Base-by-base conservation (phyloP, 2,797 vertebrate species). In the Lindbergichthys nudifrons region DNA sequence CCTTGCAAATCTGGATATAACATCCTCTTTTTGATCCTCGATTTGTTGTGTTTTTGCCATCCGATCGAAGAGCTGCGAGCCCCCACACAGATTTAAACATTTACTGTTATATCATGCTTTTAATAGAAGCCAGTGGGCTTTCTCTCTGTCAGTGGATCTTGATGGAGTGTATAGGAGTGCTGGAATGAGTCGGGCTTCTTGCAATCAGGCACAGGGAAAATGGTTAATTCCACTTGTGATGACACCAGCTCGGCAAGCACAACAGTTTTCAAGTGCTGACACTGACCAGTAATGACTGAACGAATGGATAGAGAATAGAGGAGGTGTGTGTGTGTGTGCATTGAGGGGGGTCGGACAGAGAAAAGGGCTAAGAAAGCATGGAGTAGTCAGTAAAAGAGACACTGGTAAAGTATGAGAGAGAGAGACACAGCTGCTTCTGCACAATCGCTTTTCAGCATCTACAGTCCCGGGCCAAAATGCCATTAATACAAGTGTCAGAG, bases 401-500 rank as follows among this genome's bases (percentile, higher is more conserved):
- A 88, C 84, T 86, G 59, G 82, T 82, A 89, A 90, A 92, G 91
- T 90, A 89, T 89, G 90, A 61, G 58, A 41, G 23, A 82, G 82
- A 78, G 88, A 92, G 91, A 89, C 96, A 95, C 96, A 96, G 94
- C 95, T 95, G 95, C 95, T 92, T 89, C 91, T 87, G 90, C 89
- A 94, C 96, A 96, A 97, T 97, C 96, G 92, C 94, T 93, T 92
- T 93, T 93, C 94, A 94, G 93, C 96, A 96, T 96, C 95, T 94
- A 94, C 95, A 96, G 93, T 96, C 93, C 89, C 88, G 87, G 93
- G 94, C 95, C 94, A 93, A 95, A 96, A 98, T 95, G 94, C 97
- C 95, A 98, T 98, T 97, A 97, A 96, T 96, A 95, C 95, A 90
- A 92, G 95, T 98, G 97, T 98, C 97, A 98, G 95, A 94, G 91